These are phyloP conservation scores for Betta splendens DNA, from an alignment of 2,797 vertebrate species.

Conservation along the genomic window DNA sequence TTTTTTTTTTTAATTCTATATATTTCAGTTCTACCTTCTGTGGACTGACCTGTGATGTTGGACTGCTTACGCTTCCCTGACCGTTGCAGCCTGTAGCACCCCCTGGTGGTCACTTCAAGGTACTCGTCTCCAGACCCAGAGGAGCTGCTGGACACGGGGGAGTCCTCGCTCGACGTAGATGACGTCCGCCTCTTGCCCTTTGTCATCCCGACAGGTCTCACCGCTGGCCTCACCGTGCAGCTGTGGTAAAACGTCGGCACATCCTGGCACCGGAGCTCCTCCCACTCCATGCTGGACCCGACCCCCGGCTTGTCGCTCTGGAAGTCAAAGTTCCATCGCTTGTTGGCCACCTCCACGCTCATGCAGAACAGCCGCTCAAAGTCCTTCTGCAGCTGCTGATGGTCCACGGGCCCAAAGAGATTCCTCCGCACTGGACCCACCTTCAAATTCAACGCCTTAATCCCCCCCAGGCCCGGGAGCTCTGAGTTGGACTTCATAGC, in stretches of 20 bases:
- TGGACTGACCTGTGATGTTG: slow-evolving; percentile 78
- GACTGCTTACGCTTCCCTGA: slow-evolving; percentile 73
- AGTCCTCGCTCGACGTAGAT: slow-evolving; percentile 29
- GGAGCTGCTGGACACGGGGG: slow-evolving; percentile 46
- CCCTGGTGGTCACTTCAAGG: slow-evolving; percentile 69
- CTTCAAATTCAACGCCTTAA: slow-evolving; percentile 61
- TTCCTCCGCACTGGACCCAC: slow-evolving; percentile 60
- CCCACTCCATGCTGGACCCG: slow-evolving; percentile 78
- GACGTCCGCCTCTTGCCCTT: slow-evolving; percentile 1
- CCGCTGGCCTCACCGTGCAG: slow-evolving; percentile 50
- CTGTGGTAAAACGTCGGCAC: slow-evolving; percentile 82
- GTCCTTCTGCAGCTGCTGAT: slow-evolving; percentile 80
- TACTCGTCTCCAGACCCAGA: slow-evolving; percentile 68
- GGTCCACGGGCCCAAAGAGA: slow-evolving; percentile 84
- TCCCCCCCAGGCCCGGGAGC: slow-evolving; percentile 22
- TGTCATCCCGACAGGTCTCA: not conserved
- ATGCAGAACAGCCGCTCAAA: slow-evolving; percentile 77
- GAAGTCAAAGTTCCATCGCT: slow-evolving; percentile 86
- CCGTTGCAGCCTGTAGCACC: slow-evolving; percentile 54
- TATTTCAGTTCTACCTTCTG: not conserved
- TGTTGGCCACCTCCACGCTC: slow-evolving; percentile 73
- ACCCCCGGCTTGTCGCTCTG: slow-evolving; percentile 53
- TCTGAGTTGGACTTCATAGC: slow-evolving; percentile 39
- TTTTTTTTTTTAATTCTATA: too few relatives aligned
- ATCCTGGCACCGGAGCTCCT: slow-evolving; percentile 74